Evolutionary conservation across 2,797 vertebrate genomes (phyloP), one percentile per base, ranked within the genome.

Genomic region (Mallotus villosus): DNA sequence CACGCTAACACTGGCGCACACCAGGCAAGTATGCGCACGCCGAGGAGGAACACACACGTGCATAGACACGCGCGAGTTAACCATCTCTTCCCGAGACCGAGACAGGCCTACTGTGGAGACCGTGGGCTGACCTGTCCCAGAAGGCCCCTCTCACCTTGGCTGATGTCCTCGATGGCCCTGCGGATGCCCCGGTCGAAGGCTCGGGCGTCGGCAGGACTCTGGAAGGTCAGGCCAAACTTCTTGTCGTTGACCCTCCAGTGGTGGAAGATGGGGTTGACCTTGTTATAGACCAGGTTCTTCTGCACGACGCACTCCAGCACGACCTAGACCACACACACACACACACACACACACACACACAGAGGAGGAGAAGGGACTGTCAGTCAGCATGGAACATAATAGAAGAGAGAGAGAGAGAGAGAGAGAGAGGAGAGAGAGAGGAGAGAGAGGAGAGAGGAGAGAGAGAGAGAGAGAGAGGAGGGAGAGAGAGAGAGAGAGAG

Each of bases 211-310:
- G 97, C 97, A 27, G 97, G 97, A 92, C 97, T 99, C 91, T 98
- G 97, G 92, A 99, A 99, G 24, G 97, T 99, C 89, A 99, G 93
- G 81, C 97, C 97, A 77, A 99, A 99, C 92, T 98, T 99, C 86
- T 98, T 98, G 85, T 98, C 94, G 82, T 96, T 95, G 86, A 99
- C 97, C 91, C 95, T 96, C 97, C 97, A 99, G 92, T 98, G 97
- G 92, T 99, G 97, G 93, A 99, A 99, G 83, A 97, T 99, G 92
- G 97, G 97, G 81, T 92, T 99, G 90, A 99, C 97, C 89, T 98
- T 99, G 93, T 99, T 99, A 88, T 99, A 99, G 84, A 98, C 88
- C 27, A 99, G 91, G 82, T 97, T 95, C 89, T 94, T 97, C 91
- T 96, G 97, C 86, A 99, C 92, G 71, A 94, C 92, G 87, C 97